These are phyloP conservation scores for Synergus umbraculus DNA, from an alignment of 2,888 invertebrate species.

Conservation along the genomic window DNA sequence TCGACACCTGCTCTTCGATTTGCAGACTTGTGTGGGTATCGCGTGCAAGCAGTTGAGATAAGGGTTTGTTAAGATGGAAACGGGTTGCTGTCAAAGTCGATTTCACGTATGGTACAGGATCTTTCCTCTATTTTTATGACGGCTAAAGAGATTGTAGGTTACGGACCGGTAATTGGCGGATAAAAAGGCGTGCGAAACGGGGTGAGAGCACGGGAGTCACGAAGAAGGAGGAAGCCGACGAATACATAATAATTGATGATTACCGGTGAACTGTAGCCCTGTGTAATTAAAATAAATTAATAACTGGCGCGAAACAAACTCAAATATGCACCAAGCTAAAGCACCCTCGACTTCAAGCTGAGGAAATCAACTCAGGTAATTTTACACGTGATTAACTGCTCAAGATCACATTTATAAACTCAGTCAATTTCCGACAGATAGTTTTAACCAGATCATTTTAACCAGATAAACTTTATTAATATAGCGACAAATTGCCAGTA, in stretches of 20 bases:
- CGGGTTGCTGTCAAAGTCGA: conserved; percentile 53
- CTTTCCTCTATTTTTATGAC: conserved; percentile 48
- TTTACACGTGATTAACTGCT: not conserved
- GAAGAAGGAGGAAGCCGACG: conserved; percentile 50
- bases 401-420: not conserved
- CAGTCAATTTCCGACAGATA: not conserved
- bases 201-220: conserved; percentile 48
- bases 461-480: too few species aligned
- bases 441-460: not conserved
- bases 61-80: conserved; percentile 48
- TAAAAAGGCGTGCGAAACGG: conserved; percentile 52
- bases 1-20: conserved; percentile 42
- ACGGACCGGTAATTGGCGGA: conserved; percentile 61
- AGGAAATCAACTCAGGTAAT: conserved; percentile 18
- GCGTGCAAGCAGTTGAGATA: conserved; percentile 46
- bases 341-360: conserved; percentile 18
- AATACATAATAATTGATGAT: conserved; percentile 70
- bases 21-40: conserved; percentile 47
- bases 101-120: conserved; percentile 43
- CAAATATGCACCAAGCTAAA: conserved; percentile 40
- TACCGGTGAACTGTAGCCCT: conserved; percentile 60
- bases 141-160: conserved; percentile 60
- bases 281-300: conserved; percentile 73
- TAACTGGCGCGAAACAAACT: conserved; percentile 65
- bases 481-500: too few species aligned